Percentiles rank a stretch among this genome's conserved stretches.
These are phyloP conservation scores for Fratercula arctica DNA, from an alignment of 2,797 vertebrate species.

Conservation along the genomic window DNA sequence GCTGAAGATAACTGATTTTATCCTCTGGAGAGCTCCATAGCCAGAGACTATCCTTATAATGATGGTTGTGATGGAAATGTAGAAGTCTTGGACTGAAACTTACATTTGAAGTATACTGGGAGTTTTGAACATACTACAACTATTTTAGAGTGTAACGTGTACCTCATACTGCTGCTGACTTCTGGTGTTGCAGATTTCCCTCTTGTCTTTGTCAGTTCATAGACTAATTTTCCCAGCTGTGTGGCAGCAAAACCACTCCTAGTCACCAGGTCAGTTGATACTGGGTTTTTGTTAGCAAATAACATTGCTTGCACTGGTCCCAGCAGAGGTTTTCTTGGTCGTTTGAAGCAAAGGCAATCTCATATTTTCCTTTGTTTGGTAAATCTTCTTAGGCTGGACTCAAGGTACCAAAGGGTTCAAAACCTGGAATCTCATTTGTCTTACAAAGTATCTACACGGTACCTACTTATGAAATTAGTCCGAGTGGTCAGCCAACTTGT, in stretches of 20 bases:
- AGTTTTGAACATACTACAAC: background rate
- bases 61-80: background rate
- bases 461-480: background rate
- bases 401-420: background rate
- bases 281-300: background rate
- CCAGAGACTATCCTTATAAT: background rate
- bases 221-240: background rate
- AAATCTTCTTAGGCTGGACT: background rate
- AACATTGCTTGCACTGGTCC: background rate
- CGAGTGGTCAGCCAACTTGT: fast-evolving
- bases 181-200: background rate
- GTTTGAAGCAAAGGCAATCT: background rate
- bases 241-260: background rate
- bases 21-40: background rate
- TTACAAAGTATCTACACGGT: fast-evolving
- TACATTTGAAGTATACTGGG: background rate
- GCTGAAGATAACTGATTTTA: background rate
- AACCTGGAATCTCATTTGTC: background rate
- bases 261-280: background rate
- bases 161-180: background rate
- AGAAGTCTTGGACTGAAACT: background rate
- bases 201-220: background rate
- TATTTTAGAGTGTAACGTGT: background rate
- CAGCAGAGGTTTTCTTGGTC: background rate
- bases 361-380: background rate